Evolutionary conservation across 2,888 invertebrate genomes (phyloP).

Genomic region (Pocota personata): DNA sequence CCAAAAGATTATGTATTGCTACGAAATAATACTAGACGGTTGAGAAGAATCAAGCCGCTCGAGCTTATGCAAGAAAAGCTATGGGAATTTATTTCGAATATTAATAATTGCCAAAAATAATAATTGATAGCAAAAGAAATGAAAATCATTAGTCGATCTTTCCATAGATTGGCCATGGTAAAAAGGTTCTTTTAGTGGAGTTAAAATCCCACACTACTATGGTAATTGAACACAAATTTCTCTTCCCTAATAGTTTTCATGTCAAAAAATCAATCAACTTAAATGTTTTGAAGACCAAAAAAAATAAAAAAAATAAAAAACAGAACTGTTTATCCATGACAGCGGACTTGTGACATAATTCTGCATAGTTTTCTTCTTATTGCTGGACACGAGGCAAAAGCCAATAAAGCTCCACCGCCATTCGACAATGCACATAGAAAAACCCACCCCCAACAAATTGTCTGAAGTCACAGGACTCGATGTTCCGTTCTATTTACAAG

Average conservation of each 20-base stretch:
- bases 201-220: no score
- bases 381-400: constrained; percentile 19
- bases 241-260: background rate
- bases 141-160: no score
- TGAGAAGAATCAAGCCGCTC: no score
- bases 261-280: constrained; percentile 51
- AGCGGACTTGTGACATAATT: constrained; percentile 63
- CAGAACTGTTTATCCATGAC: constrained; percentile 25
- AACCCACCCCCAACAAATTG: constrained; percentile 44
- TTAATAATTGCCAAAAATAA: no score
- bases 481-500: constrained; percentile 74
- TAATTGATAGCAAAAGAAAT: no score
- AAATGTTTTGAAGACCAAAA: background rate
- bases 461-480: constrained; percentile 64
- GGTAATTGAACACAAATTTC: no score
- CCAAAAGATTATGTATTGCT: no score
- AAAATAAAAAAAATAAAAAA: background rate
- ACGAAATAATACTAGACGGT: no score
- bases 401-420: constrained; percentile 47
- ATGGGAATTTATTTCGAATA: no score
- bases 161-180: no score
- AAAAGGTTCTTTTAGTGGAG: no score
- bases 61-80: no score
- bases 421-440: constrained; percentile 47
- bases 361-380: constrained; percentile 32